These are phyloP conservation scores for Beaufortia kweichowensis DNA, from an alignment of 2,113 vertebrate species.

Conservation along the genomic window DNA sequence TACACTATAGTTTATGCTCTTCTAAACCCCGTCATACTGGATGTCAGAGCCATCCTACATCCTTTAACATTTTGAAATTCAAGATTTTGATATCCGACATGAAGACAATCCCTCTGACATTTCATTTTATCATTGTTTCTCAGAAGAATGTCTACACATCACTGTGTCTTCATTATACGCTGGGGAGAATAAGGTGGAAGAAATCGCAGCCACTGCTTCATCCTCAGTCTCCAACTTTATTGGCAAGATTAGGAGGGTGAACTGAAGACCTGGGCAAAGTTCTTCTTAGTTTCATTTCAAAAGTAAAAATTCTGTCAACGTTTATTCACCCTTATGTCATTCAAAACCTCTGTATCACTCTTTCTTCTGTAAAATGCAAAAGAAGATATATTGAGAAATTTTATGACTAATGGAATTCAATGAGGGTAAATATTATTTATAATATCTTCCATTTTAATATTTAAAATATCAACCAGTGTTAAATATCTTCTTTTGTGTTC, in stretches of 20 bases:
- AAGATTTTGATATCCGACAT: conserved; percentile 34
- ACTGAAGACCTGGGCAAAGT: conserved; percentile 39
- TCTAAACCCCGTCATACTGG: background rate
- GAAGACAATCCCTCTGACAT: conserved; percentile 50
- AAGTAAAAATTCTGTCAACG: too few species aligned
- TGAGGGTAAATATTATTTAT: too few species aligned
- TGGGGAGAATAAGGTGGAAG: background rate
- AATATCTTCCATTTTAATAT: too few species aligned
- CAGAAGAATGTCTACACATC: conserved; percentile 20
- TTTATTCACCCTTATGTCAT: too few species aligned
- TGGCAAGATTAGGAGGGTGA: conserved; percentile 25
- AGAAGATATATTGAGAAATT: too few species aligned
- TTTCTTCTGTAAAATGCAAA: too few species aligned
- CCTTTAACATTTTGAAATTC: conserved; percentile 14
- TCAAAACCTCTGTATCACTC: too few species aligned
- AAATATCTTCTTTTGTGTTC: too few species aligned
- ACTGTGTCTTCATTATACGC: background rate
- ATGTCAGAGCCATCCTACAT: conserved; percentile 17
- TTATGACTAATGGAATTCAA: too few species aligned
- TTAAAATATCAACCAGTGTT: too few species aligned
- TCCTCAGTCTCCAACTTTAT: conserved; percentile 26
- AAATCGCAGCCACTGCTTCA: conserved; percentile 34
- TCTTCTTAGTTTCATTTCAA: too few species aligned
- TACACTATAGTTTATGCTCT: conserved; percentile 17
- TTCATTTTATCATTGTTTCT: conserved; percentile 33